Evolutionary conservation across 1,140 invertebrate species (phyloP).

Genomic region (Heliothis virescens): DNA sequence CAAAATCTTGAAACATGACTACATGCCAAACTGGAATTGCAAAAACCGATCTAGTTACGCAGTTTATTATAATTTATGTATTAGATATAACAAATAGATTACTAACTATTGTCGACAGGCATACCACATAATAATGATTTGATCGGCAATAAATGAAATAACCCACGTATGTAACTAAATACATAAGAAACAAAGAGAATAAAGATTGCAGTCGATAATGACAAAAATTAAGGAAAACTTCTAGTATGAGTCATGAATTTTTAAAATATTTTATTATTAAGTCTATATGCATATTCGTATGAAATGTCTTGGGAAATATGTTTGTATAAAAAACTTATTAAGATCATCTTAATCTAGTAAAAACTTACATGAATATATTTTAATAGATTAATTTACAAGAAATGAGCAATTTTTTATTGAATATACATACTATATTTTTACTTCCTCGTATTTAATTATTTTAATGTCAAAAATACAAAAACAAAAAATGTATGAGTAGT

Average conservation of each 20-base stretch:
- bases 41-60: constrained; percentile 34
- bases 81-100: constrained; percentile 34
- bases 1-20: constrained; percentile 32
- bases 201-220: not conserved
- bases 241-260: no score
- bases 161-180: not conserved
- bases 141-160: not conserved
- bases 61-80: constrained; percentile 34
- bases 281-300: no score
- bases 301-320: no score
- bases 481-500: not conserved
- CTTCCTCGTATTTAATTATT: not conserved
- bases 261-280: no score
- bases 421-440: no score
- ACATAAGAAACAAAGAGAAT: not conserved
- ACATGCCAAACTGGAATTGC: constrained; percentile 27
- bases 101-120: constrained; percentile 27
- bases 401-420: no score
- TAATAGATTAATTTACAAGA: no score
- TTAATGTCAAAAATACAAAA: not conserved
- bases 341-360: no score
- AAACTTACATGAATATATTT: no score
- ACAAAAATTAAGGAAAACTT: not conserved
- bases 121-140: not conserved
- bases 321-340: no score